Evolutionary conservation across 2,113 vertebrate genomes (phyloP).

Genomic region (Anguilla japonica): DNA sequence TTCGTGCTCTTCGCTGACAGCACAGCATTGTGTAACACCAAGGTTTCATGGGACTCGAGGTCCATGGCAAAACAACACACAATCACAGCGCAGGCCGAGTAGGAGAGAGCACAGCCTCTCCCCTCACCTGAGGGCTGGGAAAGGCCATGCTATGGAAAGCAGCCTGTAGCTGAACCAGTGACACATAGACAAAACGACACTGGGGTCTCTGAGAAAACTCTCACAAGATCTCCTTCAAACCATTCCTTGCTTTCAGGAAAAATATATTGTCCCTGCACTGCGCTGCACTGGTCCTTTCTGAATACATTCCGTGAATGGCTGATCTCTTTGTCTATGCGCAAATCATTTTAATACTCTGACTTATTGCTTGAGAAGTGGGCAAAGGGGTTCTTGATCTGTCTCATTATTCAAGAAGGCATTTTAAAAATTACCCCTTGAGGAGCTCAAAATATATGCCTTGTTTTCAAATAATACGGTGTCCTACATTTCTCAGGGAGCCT

Average conservation of each 20-base stretch:
- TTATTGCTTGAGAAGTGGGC: slow-evolving; percentile 47
- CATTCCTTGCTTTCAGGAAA: slow-evolving; percentile 39
- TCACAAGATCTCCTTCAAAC: slow-evolving; percentile 57
- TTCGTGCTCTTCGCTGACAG: not conserved
- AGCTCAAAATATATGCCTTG: slow-evolving; percentile 51
- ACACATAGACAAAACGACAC: not conserved
- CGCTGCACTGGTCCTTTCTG: slow-evolving; percentile 47
- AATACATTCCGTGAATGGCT: slow-evolving; percentile 54
- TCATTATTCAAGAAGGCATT: slow-evolving; percentile 51
- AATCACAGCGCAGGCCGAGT: not conserved
- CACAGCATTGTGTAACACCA: not conserved
- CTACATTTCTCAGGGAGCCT: slow-evolving; percentile 51
- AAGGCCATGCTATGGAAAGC: not conserved
- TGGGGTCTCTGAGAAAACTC: slow-evolving; percentile 40
- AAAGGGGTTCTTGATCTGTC: slow-evolving; percentile 50
- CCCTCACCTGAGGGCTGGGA: not conserved
- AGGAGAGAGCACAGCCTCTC: not conserved
- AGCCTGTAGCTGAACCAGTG: not conserved
- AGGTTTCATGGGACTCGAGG: not conserved
- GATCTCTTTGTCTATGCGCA: slow-evolving; percentile 22
- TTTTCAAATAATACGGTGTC: slow-evolving; percentile 55
- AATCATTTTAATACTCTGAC: slow-evolving; percentile 51
- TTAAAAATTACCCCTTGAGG: slow-evolving; percentile 43
- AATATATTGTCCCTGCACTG: slow-evolving; percentile 46
- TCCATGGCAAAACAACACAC: not conserved